Evolutionary conservation across 2,797 vertebrate genomes (phyloP), one percentile per base, ranked within the genome.

Genomic region (Morelia viridis): DNA sequence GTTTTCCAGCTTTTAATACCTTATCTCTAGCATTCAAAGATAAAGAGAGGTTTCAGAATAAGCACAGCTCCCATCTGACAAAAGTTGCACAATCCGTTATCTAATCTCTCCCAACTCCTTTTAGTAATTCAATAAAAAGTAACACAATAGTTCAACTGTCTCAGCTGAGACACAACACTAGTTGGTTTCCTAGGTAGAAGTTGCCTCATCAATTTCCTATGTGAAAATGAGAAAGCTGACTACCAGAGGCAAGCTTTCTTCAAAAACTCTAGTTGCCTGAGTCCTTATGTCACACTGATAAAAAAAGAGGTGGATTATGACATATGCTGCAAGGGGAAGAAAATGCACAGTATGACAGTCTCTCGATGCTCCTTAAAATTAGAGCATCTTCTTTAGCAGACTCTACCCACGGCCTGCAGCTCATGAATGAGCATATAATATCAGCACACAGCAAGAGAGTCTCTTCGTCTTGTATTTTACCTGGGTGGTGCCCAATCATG

Each of bases 401-500:
- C 11, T 17, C 6, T 1, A 19, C 19, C 28, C 50, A 56, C 31
- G 4, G 56, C 22, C 58, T 28, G 28, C n/a, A 61, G 17, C 17
- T 56, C 85, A 61, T 7, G 13, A 90, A 2, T 17, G 19, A 71
- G 64, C 50, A 17, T 13, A 10, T 56, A 56, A 19, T 53, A 26
- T 11, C n/a, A 76, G 56, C 11, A 24, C 31, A 5, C 8, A 24
- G n/a, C 19, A 62, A 53, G 35, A 12, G 17, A 53, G 41, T 4
- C n/a, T 76, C 60, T 65, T 7, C n/a, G 9, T 61, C 64, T 26
- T 53, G 53, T 19, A 0, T 5, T 95, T 98, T 97, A 99, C 99
- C 99, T 98, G 84, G 99, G 99, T 85, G 99, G 99, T 1, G 99
- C 99, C 99, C 99, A 99, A 96, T 99, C 99, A 3, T 99, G 99